Percentiles rank a stretch among this genome's conserved stretches.
Evolutionary conservation across 1,140 invertebrate species (phyloP).

Genomic region (Drosophila saltans): DNA sequence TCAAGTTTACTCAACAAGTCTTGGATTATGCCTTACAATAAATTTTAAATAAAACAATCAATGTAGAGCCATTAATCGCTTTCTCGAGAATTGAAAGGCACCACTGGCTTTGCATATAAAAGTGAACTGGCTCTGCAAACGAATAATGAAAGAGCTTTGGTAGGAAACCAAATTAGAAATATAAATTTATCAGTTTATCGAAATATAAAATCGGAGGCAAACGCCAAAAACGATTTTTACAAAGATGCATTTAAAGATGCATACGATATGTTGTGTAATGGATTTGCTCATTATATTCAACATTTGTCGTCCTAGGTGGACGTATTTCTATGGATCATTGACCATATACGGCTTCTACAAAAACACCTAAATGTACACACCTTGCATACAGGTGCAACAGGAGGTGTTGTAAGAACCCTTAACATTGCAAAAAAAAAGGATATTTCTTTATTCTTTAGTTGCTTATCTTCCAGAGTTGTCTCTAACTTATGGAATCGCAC

Average conservation of each 20-base stretch:
- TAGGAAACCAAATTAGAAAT: not conserved
- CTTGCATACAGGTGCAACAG: conserved; percentile 7
- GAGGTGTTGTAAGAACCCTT: not conserved
- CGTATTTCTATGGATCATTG: conserved; percentile 1
- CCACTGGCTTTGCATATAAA: no score
- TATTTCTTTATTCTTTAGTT: not conserved
- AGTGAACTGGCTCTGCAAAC: not conserved
- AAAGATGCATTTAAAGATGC: not conserved
- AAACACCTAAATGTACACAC: not conserved
- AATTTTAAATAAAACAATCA: no score
- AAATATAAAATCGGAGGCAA: conserved; percentile 1
- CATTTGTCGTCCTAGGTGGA: not conserved
- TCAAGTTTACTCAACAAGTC: no score
- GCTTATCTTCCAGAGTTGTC: not conserved
- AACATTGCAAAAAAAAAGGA: not conserved
- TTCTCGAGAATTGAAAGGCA: no score
- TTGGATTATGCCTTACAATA: no score
- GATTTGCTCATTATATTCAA: not conserved
- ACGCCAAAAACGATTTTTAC: not conserved
- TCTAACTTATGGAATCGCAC: not conserved
- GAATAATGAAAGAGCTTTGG: not conserved
- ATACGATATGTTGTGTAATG: not conserved
- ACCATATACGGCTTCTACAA: not conserved
- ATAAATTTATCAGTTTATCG: not conserved
- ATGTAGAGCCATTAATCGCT: no score